Conservation (phyloP, 2,888 invertebrate genomes). For the Eristalis tenax region DNA sequence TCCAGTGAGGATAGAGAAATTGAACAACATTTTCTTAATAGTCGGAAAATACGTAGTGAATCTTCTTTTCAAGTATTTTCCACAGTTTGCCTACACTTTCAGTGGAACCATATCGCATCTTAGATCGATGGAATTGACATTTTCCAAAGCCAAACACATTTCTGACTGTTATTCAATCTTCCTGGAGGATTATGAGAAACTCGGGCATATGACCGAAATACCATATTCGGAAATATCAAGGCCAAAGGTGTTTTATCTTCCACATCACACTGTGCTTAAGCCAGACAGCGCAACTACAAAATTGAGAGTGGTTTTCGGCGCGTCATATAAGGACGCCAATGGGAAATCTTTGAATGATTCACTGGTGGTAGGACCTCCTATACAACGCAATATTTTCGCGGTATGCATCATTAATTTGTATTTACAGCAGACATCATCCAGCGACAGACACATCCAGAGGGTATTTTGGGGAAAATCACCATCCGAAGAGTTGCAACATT, state of each 20-base stretch:
- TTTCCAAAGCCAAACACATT: not conserved
- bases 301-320: not conserved
- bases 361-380: not conserved
- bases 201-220: not conserved
- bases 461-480: too few relatives aligned
- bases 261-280: not conserved
- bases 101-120: not conserved
- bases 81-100: not conserved
- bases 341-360: too few relatives aligned
- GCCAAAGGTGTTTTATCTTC: not conserved
- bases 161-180: not conserved
- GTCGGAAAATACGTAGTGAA: constrained; percentile 45
- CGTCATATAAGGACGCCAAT: not conserved
- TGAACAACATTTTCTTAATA: constrained; percentile 38
- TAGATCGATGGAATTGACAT: not conserved
- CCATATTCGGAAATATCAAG: not conserved
- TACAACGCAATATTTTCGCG: constrained; percentile 19
- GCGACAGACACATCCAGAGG: too few relatives aligned
- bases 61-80: constrained; percentile 36
- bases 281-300: not conserved
- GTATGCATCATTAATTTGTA: constrained; percentile 4
- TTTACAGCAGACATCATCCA: constrained; percentile 17
- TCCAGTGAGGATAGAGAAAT: not conserved
- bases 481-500: too few relatives aligned
- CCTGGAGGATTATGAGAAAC: not conserved